phyloP scores from a whole-genome alignment of 64 coral and sea anemone genomes.

The Platygyra sinensis region DNA sequence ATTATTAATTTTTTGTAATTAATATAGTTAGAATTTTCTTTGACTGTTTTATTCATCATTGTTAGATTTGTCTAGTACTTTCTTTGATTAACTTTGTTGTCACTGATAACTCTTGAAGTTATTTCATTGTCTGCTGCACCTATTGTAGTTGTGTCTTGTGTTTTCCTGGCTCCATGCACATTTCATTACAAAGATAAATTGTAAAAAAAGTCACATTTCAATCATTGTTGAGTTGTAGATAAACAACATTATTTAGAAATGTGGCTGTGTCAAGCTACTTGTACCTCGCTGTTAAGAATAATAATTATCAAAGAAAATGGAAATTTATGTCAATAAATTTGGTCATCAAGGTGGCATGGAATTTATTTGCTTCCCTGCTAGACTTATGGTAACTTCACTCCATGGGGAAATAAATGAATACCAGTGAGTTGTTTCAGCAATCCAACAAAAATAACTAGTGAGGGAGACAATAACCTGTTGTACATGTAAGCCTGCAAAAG shows the following conservation, averaged over 20 bases:
- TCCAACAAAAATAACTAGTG: no score
- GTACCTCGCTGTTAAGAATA: background rate
- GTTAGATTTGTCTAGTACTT: background rate
- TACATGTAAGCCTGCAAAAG: no score
- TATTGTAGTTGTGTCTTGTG: no score
- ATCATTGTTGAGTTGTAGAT: background rate
- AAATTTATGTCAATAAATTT: background rate
- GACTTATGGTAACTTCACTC: no score
- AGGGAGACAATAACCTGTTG: no score
- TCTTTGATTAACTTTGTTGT: no score
- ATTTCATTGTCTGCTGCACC: background rate
- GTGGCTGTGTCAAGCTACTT: background rate
- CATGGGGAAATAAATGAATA: no score
- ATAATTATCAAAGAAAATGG: background rate
- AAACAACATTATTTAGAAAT: background rate
- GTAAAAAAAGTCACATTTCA: background rate
- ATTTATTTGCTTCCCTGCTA: background rate
- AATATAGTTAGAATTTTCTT: no score
- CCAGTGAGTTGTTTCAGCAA: no score
- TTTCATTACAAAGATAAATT: background rate
- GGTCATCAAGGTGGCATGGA: background rate
- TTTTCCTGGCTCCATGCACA: slow-evolving; percentile 2
- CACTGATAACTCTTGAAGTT: background rate
- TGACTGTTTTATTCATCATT: no score
- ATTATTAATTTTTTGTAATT: no score